Evolutionary conservation across 2,113 vertebrate genomes (phyloP).

Genomic region (Prochilodus magdalenae): DNA sequence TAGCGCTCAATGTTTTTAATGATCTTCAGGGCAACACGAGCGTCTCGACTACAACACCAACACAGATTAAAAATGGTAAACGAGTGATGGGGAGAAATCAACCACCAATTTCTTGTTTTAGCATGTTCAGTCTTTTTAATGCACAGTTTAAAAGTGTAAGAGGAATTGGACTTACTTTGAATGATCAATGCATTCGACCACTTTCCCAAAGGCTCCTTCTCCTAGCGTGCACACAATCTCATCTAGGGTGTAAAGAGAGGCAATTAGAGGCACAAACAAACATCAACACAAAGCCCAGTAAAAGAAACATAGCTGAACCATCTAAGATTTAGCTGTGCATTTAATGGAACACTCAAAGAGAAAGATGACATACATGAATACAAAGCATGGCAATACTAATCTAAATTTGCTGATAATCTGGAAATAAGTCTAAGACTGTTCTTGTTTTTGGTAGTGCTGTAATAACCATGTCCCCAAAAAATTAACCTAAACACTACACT

Average conservation of each 20-base stretch:
- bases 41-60: slow-evolving; percentile 78
- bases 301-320: slow-evolving; percentile 15
- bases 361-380: slow-evolving; percentile 39
- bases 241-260: slow-evolving; percentile 87
- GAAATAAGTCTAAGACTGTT: slow-evolving; percentile 31
- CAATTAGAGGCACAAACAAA: slow-evolving; percentile 65
- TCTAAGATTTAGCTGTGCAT: slow-evolving; percentile 35
- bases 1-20: slow-evolving; percentile 98
- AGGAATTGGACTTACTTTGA: slow-evolving; percentile 73
- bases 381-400: slow-evolving; percentile 34
- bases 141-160: neutral
- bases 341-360: slow-evolving; percentile 32
- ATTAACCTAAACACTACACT: slow-evolving; percentile 44
- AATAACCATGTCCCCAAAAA: slow-evolving; percentile 49
- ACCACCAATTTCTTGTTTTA: too few species aligned
- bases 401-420: slow-evolving; percentile 27
- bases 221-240: slow-evolving; percentile 96
- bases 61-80: neutral
- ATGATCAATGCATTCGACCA: slow-evolving; percentile 96
- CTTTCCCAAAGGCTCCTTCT: slow-evolving; percentile 99
- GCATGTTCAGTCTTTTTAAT: neutral
- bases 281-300: neutral
- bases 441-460: slow-evolving; percentile 28
- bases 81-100: too few species aligned
- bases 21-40: slow-evolving; percentile 95